Percentiles rank a stretch among this genome's conserved stretches.
phyloP scores from a whole-genome alignment of 2,888 invertebrate genomes.

The Homarus gammarus region DNA sequence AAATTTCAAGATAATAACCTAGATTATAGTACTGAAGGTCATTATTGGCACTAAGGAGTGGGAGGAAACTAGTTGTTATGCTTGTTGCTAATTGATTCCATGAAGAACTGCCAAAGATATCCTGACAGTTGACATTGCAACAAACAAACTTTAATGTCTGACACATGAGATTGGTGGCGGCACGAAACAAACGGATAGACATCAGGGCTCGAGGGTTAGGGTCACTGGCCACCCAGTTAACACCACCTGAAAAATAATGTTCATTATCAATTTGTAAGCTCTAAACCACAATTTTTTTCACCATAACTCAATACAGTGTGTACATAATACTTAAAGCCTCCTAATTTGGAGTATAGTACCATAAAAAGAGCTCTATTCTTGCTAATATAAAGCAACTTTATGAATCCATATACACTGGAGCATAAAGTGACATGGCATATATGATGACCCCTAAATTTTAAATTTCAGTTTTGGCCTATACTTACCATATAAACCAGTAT shows the following conservation, averaged over 20 bases:
- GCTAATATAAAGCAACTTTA: too few relatives aligned
- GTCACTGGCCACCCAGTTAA: conserved; percentile 53
- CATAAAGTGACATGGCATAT: too few relatives aligned
- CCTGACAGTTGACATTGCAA: neutral
- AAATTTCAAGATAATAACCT: conserved; percentile 32
- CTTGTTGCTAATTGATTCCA: conserved; percentile 12
- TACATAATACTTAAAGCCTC: neutral
- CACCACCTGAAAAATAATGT: conserved; percentile 37
- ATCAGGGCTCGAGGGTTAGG: conserved; percentile 32
- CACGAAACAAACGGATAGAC: conserved; percentile 47
- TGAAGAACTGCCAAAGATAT: neutral
- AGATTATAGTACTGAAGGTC: conserved; percentile 60
- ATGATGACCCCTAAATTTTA: too few relatives aligned
- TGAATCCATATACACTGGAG: too few relatives aligned
- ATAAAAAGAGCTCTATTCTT: too few relatives aligned
- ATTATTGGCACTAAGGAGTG: conserved; percentile 40
- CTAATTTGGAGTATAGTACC: neutral
- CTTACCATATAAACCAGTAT: too few relatives aligned
- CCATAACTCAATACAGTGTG: neutral
- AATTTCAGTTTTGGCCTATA: too few relatives aligned
- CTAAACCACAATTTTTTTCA: neutral
- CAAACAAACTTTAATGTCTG: neutral
- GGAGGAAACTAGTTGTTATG: conserved; percentile 30
- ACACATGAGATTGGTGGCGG: conserved; percentile 9
- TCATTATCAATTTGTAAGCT: too few relatives aligned